Conservation (phyloP, 2,888 invertebrate genomes). For the Diadegma fenestrale region DNA sequence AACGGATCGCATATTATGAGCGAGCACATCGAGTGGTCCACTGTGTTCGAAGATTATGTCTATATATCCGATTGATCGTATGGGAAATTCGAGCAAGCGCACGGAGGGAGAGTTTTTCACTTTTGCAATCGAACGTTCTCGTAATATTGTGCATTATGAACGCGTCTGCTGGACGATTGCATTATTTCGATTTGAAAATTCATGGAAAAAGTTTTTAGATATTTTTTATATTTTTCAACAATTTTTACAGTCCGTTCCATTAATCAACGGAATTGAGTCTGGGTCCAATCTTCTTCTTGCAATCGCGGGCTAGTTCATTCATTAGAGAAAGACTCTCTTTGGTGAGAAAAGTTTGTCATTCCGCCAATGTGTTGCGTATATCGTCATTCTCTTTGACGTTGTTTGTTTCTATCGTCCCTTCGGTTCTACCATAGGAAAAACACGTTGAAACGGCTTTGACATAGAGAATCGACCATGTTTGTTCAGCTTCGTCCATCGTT, state of each 20-base stretch:
- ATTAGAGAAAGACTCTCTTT: not conserved
- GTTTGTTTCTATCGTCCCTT: constrained; percentile 32
- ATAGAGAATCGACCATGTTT: not conserved
- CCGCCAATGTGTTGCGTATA: not conserved
- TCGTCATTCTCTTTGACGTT: constrained; percentile 19
- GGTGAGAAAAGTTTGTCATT: constrained; percentile 15
- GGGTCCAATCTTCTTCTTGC: constrained; percentile 10
- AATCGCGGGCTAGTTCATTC: not conserved
- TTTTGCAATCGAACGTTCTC: not conserved
- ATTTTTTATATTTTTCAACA: constrained; percentile 1
- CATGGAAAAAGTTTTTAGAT: not conserved
- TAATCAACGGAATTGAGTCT: not conserved
- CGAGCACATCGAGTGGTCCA: constrained; percentile 1
- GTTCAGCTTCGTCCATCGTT: not conserved
- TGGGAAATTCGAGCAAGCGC: constrained; percentile 30
- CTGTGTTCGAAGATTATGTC: not conserved
- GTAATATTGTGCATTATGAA: not conserved
- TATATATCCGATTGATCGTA: constrained; percentile 26
- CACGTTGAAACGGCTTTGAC: not conserved
- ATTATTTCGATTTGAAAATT: constrained; percentile 18
- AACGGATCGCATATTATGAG: constrained; percentile 50
- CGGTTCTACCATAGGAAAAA: not conserved
- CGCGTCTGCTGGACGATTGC: not conserved
- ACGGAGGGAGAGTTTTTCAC: constrained; percentile 4
- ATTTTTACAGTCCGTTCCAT: not conserved